A percentile compares a stretch with the other conserved stretches of the same genome.
Conservation (phyloP, 1,140 invertebrate species). For the Aethina tumida region DNA sequence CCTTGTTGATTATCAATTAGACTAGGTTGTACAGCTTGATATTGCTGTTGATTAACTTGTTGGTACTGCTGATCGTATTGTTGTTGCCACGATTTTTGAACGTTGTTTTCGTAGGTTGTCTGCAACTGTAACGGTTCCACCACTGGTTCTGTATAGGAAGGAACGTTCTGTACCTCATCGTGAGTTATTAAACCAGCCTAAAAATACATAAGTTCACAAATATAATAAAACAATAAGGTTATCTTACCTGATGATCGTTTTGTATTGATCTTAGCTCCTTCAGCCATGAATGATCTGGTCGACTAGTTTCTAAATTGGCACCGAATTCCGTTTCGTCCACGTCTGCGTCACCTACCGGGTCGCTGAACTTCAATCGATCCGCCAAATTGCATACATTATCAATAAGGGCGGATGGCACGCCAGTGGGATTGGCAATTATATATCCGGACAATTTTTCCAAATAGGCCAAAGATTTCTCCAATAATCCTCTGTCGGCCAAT, state of each 20-base stretch:
- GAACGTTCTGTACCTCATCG: constrained; percentile 9
- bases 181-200: constrained; percentile 25
- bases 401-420: constrained; percentile 49
- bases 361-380: constrained; percentile 67
- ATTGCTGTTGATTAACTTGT: constrained; percentile 17
- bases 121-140: constrained; percentile 4
- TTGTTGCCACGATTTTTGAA: constrained; percentile 29
- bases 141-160: constrained; percentile 2
- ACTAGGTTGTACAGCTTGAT: constrained; percentile 8
- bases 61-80: constrained; percentile 32
- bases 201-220: constrained; percentile 9
- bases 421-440: constrained; percentile 47
- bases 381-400: constrained; percentile 55
- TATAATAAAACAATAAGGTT: constrained; percentile 4
- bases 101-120: background rate
- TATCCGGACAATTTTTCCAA: constrained; percentile 66
- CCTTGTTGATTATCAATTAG: constrained; percentile 6
- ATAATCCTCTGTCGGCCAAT: constrained; percentile 67
- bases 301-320: constrained; percentile 23
- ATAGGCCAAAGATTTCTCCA: constrained; percentile 71
- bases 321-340: constrained; percentile 29
- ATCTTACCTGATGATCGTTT: constrained; percentile 32
- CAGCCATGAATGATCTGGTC: constrained; percentile 43
- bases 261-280: constrained; percentile 37
- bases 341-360: constrained; percentile 48